Percentiles rank a stretch among this genome's conserved stretches.
These are phyloP conservation scores for Melanargia galathea DNA, from an alignment of 2,888 invertebrate species.

Conservation along the genomic window DNA sequence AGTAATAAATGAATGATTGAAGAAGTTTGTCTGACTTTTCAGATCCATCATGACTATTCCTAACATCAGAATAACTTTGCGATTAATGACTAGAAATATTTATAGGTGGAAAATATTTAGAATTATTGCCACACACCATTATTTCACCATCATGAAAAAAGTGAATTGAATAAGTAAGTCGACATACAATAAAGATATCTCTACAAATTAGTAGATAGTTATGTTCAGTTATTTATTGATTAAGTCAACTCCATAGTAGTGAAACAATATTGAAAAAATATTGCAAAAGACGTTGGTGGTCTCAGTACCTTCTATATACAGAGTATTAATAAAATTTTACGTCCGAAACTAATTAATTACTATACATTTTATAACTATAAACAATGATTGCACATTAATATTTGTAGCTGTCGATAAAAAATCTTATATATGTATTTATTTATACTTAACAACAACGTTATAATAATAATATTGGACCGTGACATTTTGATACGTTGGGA, in stretches of 20 bases:
- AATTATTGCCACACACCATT: too few species aligned
- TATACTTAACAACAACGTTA: slow-evolving; percentile 13
- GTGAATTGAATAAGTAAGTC: too few species aligned
- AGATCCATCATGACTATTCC: too few species aligned
- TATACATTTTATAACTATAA: neutral
- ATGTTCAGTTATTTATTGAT: neutral
- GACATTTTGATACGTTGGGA: slow-evolving; percentile 49
- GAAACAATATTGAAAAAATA: neutral
- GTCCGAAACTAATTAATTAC: slow-evolving; percentile 2
- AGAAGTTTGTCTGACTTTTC: too few species aligned
- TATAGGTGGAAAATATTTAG: too few species aligned
- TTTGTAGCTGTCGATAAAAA: slow-evolving; percentile 19
- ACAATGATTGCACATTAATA: slow-evolving; percentile 16
- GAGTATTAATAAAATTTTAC: neutral
- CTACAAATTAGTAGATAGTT: neutral
- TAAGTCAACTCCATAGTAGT: slow-evolving; percentile 7
- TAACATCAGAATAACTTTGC: too few species aligned
- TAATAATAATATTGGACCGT: slow-evolving; percentile 39
- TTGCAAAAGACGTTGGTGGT: slow-evolving; percentile 16
- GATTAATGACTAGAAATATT: too few species aligned
- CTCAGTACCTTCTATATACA: neutral
- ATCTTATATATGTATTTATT: slow-evolving; percentile 8
- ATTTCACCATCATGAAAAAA: too few species aligned
- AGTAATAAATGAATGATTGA: too few species aligned
- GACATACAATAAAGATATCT: neutral